Evolutionary conservation across 1,140 invertebrate species (phyloP).

Genomic region (Trichomalopsis sarcophagae): DNA sequence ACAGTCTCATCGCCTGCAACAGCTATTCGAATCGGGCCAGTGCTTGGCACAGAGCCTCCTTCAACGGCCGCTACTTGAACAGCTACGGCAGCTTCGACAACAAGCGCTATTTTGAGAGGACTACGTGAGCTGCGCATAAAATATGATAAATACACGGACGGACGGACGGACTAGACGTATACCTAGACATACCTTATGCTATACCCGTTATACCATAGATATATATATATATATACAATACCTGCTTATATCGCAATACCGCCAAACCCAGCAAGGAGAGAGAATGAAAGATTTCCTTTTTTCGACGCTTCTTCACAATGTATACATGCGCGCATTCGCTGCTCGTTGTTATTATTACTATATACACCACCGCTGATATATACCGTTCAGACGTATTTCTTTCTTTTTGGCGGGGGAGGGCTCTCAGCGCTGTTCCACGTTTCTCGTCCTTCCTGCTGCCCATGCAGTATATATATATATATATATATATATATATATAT

Average conservation of each 20-base stretch:
- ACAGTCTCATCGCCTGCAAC: slow-evolving; percentile 82
- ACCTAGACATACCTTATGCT: neutral
- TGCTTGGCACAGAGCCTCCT: slow-evolving; percentile 76
- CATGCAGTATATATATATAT: no score
- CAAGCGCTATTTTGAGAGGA: slow-evolving; percentile 67
- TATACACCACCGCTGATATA: no score
- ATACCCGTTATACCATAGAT: neutral
- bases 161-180: neutral
- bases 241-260: neutral
- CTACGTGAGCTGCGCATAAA: slow-evolving; percentile 62
- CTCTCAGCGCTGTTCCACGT: no score
- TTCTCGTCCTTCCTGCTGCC: no score
- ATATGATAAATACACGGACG: neutral
- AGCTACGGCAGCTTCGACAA: slow-evolving; percentile 78
- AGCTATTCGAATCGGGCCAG: slow-evolving; percentile 84
- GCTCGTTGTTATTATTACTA: neutral
- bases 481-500: no score
- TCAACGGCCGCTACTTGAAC: slow-evolving; percentile 73
- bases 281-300: slow-evolving; percentile 22
- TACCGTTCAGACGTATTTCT: no score
- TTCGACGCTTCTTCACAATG: neutral
- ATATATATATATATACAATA: no score
- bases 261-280: neutral
- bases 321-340: neutral
- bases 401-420: no score